Percentiles rank a stretch among this genome's conserved stretches.
phyloP scores from a whole-genome alignment of 2,113 vertebrate genomes.

The Recurvirostra avosetta region DNA sequence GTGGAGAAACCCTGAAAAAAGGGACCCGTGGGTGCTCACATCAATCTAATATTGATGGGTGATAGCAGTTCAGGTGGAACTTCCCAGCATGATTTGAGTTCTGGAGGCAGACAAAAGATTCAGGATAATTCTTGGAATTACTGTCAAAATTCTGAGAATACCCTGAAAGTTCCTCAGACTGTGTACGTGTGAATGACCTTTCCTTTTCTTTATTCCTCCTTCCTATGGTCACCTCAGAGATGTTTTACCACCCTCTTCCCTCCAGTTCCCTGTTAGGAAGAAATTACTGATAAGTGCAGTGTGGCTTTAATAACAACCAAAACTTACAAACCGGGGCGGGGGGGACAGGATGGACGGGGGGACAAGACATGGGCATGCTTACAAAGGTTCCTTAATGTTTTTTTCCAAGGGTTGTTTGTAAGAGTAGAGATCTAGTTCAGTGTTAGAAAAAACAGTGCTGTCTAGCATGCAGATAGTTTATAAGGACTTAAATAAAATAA shows the following conservation, averaged over 20 bases:
- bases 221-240: not conserved
- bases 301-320: not conserved
- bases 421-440: not conserved
- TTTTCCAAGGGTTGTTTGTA: not conserved
- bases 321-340: not conserved
- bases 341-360: no score
- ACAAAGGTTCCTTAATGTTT: not conserved
- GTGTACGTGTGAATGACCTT: not conserved
- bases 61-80: not conserved
- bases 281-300: not conserved
- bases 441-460: not conserved
- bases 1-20: not conserved
- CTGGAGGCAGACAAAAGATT: not conserved
- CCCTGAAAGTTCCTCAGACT: not conserved
- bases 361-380: not conserved
- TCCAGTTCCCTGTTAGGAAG: not conserved
- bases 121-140: not conserved
- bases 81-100: not conserved
- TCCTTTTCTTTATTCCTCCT: not conserved
- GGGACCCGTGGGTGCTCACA: accelerated
- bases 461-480: not conserved
- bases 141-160: not conserved
- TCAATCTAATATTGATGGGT: accelerated
- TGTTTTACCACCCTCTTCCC: not conserved
- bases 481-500: not conserved